Conservation (phyloP, 2,113 vertebrate species). For the Syngnathus floridae region DNA sequence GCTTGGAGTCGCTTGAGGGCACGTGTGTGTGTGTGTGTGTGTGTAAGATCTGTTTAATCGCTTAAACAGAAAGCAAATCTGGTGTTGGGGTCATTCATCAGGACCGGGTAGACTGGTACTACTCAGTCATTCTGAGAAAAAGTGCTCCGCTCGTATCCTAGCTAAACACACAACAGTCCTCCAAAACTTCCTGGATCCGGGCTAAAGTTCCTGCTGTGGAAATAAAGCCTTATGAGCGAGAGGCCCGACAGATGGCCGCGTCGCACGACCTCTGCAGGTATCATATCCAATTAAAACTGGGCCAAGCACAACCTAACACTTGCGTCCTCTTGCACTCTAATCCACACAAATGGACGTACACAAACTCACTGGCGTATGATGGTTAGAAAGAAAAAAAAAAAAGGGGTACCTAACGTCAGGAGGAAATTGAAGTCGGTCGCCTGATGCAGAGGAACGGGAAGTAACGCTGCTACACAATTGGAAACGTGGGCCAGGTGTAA, state of each 20-base stretch:
- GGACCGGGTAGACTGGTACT: no score
- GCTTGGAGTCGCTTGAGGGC: background rate
- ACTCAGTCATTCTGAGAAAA: background rate
- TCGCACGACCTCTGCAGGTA: conserved; percentile 2
- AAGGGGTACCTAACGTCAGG: background rate
- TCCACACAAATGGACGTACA: conserved; percentile 27
- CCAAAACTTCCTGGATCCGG: background rate
- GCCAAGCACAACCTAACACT: conserved; percentile 64
- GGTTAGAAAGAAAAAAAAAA: background rate
- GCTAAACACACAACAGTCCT: background rate
- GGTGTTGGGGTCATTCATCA: no score
- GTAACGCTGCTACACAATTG: background rate
- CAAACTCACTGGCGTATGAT: background rate
- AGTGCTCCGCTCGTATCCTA: background rate
- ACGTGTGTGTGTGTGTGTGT: background rate
- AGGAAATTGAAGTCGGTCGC: background rate
- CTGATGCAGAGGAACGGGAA: background rate
- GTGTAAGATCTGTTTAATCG: no score
- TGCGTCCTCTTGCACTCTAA: conserved; percentile 53
- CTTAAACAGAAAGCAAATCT: no score
- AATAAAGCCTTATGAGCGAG: background rate
- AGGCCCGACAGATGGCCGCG: conserved; percentile 2
- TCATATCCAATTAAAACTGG: conserved; percentile 58
- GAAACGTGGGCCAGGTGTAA: background rate
- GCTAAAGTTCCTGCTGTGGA: background rate